These are phyloP conservation scores for Anguilla marmorata DNA, from an alignment of 2,797 vertebrate genomes.

Conservation along the genomic window DNA sequence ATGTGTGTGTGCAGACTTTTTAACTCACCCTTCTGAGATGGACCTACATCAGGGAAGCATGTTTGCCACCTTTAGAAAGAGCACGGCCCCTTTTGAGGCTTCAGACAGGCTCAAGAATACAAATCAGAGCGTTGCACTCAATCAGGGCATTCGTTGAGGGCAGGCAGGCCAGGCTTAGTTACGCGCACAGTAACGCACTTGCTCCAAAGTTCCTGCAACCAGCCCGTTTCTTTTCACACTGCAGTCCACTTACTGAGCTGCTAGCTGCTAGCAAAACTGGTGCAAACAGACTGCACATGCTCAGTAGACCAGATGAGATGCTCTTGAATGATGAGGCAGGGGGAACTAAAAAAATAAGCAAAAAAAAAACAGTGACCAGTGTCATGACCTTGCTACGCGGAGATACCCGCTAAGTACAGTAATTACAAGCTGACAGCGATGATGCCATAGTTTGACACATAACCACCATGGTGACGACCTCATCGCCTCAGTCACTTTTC, in stretches of 20 bases:
- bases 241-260: background rate
- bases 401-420: conserved; percentile 27
- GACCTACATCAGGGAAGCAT: conserved; percentile 53
- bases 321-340: background rate
- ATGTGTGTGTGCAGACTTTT: too few species aligned
- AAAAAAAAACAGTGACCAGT: too few species aligned
- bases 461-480: conserved; percentile 50
- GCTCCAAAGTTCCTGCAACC: background rate
- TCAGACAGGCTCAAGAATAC: conserved; percentile 60
- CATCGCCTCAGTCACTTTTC: conserved; percentile 49
- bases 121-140: conserved; percentile 66
- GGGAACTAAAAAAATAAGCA: background rate
- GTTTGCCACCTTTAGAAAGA: conserved; percentile 51
- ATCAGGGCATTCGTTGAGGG: conserved; percentile 53
- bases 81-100: conserved; percentile 51
- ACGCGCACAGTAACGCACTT: conserved; percentile 14
- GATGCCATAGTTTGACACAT: conserved; percentile 49
- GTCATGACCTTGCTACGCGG: too few species aligned
- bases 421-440: conserved; percentile 45
- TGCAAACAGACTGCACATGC: background rate
- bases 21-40: conserved; percentile 46
- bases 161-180: conserved; percentile 60
- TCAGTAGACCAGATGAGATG: background rate
- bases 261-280: background rate
- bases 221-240: background rate